Evolutionary conservation across 2,888 invertebrate species (phyloP).

Genomic region (Druceiella hillmani): DNA sequence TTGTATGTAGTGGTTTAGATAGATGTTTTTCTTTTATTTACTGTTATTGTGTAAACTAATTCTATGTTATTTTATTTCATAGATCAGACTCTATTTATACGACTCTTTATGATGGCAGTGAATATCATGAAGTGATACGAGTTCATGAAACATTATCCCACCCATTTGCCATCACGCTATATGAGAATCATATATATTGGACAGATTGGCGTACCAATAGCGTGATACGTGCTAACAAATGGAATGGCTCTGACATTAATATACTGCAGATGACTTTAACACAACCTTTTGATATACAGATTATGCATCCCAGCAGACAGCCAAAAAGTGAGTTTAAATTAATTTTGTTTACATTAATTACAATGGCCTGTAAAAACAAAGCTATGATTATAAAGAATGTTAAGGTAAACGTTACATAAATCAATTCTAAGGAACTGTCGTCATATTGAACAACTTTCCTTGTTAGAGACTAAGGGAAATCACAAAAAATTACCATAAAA

Average conservation of each 20-base stretch:
- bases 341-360: too few relatives aligned
- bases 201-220: slow-evolving; percentile 90
- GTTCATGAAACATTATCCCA: slow-evolving; percentile 74
- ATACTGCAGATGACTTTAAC: slow-evolving; percentile 77
- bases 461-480: too few relatives aligned
- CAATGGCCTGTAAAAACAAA: too few relatives aligned
- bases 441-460: too few relatives aligned
- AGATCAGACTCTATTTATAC: slow-evolving; percentile 85
- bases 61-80: slow-evolving; percentile 12
- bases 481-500: too few relatives aligned
- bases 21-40: too few relatives aligned
- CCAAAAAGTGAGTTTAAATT: slow-evolving; percentile 51
- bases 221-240: slow-evolving; percentile 83
- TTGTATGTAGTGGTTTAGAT: too few relatives aligned
- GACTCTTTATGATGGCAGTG: slow-evolving; percentile 72
- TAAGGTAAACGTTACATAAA: too few relatives aligned
- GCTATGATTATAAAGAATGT: too few relatives aligned
- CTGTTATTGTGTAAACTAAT: too few relatives aligned
- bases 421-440: too few relatives aligned
- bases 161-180: slow-evolving; percentile 84
- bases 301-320: slow-evolving; percentile 72
- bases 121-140: slow-evolving; percentile 63
- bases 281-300: slow-evolving; percentile 88
- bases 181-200: slow-evolving; percentile 87
- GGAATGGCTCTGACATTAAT: slow-evolving; percentile 72